Evolutionary conservation across 2,888 invertebrate species (phyloP), one percentile per base, ranked within the genome.

Genomic region (Pandemis corylana): DNA sequence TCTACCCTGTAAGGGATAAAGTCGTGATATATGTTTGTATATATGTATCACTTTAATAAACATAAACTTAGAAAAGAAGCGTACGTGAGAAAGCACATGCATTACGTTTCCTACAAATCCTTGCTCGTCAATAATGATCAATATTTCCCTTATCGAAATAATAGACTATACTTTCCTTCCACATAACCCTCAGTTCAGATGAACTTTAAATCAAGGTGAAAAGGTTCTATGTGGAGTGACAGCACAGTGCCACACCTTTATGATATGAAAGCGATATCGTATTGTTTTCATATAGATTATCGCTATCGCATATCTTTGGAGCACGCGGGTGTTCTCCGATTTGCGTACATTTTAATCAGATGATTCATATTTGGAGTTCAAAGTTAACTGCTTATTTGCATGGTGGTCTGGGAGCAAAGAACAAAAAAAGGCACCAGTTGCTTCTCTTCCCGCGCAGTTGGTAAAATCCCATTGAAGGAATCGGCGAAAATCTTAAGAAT

Each of bases 231-330:
- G 28, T 74, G 10, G 12, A 49, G 10, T 44, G 67, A 63, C 7
- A 67, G 10, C 12, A 15, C 13, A 46, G n/a, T 5, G 51, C 51
- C 51, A 51, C 51, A 51, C 51, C 51, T 64, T 28, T 41, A 42
- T n/a, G 28, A 12, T 46, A 28, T 63, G 20, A 64, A 46, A 65
- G 1, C 65, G 12, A 66, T 66, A 74, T 51, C 68, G 49, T 41
- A 73, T 69, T 74, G 73, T 74, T 73, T 73, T 73, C 41, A 59
- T 68, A 28, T 49, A 12, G 59, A 56, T 65, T 65, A 73, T 68
- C 64, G 64, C 36, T 69, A 59, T 61, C 42, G 28, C 46, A 53
- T 69, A 69, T 65, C 65, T n/a, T 12, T 20, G 12, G 0, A 65
- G 68, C 69, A 65, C 65, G 73, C 64, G 72, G 72, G 63, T 41